Evolutionary conservation across 2,797 vertebrate species (phyloP).

Genomic region (Halcyon badia): DNA sequence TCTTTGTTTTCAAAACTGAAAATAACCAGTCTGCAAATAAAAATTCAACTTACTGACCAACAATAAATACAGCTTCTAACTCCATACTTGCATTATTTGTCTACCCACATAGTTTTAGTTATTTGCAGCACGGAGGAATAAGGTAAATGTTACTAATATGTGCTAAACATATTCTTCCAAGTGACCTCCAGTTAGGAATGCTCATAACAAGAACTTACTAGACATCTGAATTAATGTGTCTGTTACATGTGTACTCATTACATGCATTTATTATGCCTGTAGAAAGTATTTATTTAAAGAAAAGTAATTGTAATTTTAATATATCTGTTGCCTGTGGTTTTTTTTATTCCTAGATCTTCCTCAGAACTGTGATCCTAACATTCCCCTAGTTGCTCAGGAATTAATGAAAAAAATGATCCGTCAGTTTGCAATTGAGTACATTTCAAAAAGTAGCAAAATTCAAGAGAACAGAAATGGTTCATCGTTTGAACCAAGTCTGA

Average conservation of each 20-base stretch:
- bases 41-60: not conserved
- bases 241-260: not conserved
- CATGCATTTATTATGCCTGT: not conserved
- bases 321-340: constrained; percentile 51
- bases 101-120: not conserved
- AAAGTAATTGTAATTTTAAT: constrained; percentile 35
- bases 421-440: constrained; percentile 98
- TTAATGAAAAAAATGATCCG: constrained; percentile 99
- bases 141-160: not conserved
- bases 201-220: not conserved
- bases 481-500: constrained; percentile 83
- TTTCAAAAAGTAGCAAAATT: constrained; percentile 94
- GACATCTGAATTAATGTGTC: not conserved
- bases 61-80: not conserved
- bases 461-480: constrained; percentile 89
- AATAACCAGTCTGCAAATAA: not conserved
- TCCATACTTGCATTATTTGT: not conserved
- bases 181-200: not conserved
- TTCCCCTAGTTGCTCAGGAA: constrained; percentile 97
- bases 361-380: constrained; percentile 94
- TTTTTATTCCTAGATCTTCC: constrained; percentile 88
- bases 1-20: not conserved
- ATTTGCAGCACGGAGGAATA: not conserved
- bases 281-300: not conserved
- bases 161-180: not conserved